Evolutionary conservation across 1,140 invertebrate genomes (phyloP).

Genomic region (Drosophila lacteicornis): DNA sequence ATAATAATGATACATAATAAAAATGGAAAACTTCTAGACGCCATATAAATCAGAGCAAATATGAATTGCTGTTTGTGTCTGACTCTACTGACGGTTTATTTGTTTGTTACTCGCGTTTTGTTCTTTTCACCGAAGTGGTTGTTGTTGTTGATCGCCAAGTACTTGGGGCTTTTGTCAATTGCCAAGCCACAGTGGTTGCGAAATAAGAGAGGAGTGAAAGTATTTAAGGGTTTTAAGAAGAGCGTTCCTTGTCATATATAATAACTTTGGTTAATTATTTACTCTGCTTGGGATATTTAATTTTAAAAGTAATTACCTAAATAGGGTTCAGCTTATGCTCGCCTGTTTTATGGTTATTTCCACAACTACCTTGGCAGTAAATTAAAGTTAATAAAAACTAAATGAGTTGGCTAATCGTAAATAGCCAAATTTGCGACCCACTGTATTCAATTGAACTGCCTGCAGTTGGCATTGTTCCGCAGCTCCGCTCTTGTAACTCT

Average conservation of each 20-base stretch:
- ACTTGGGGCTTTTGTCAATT: constrained; percentile 59
- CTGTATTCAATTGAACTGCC: constrained; percentile 75
- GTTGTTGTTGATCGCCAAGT: constrained; percentile 33
- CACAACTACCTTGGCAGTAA: background rate
- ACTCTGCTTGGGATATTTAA: background rate
- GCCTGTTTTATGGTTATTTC: background rate
- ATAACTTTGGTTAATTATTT: too few relatives aligned
- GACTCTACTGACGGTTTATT: constrained; percentile 71
- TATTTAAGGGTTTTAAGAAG: background rate
- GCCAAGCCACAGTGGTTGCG: constrained; percentile 28
- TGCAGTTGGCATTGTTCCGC: constrained; percentile 71
- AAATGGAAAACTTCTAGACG: constrained; percentile 84
- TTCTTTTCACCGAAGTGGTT: constrained; percentile 53
- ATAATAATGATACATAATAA: constrained; percentile 84
- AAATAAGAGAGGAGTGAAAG: background rate
- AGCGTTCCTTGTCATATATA: too few relatives aligned
- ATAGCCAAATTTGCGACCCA: constrained; percentile 43
- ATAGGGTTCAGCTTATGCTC: too few relatives aligned
- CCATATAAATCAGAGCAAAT: constrained; percentile 83
- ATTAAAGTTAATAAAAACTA: background rate
- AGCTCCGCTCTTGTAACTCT: constrained; percentile 74
- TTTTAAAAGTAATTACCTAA: background rate
- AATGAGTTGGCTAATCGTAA: background rate
- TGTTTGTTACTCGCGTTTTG: constrained; percentile 66
- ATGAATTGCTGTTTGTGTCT: constrained; percentile 79